A percentile compares a stretch with the other conserved stretches of the same genome.
phyloP scores from a whole-genome alignment of 2,797 vertebrate genomes.

The Chiloscyllium punctatum region DNA sequence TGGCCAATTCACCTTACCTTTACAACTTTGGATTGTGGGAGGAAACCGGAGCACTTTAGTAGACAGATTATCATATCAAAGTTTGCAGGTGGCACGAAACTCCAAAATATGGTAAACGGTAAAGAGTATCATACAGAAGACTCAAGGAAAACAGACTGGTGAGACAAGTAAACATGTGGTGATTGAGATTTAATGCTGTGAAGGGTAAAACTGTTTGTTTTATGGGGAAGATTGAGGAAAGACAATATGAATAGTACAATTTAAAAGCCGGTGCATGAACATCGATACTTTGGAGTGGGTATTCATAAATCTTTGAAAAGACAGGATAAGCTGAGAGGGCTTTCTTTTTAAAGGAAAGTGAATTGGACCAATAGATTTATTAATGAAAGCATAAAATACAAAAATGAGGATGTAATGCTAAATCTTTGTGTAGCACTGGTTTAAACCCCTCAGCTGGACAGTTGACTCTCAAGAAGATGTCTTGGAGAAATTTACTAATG shows the following conservation, averaged over 20 bases:
- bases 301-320: background rate
- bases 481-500: background rate
- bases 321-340: background rate
- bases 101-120: background rate
- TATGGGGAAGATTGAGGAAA: background rate
- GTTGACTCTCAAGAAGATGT: no score
- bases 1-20: no score
- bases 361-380: background rate
- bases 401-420: background rate
- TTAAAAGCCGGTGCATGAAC: background rate
- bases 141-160: background rate
- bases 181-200: background rate
- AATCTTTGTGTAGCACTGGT: background rate
- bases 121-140: background rate
- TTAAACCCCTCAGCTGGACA: no score
- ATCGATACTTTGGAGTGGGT: background rate
- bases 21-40: no score
- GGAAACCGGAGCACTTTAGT: background rate
- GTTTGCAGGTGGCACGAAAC: background rate
- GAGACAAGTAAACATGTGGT: background rate
- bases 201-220: background rate
- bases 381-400: background rate
- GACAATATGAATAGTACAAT: background rate
- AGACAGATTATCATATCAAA: background rate
- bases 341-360: no score